A percentile compares a stretch with the other conserved stretches of the same genome.
Evolutionary conservation across 2,113 vertebrate species (phyloP).

Genomic region (Leptobrachium leishanense): DNA sequence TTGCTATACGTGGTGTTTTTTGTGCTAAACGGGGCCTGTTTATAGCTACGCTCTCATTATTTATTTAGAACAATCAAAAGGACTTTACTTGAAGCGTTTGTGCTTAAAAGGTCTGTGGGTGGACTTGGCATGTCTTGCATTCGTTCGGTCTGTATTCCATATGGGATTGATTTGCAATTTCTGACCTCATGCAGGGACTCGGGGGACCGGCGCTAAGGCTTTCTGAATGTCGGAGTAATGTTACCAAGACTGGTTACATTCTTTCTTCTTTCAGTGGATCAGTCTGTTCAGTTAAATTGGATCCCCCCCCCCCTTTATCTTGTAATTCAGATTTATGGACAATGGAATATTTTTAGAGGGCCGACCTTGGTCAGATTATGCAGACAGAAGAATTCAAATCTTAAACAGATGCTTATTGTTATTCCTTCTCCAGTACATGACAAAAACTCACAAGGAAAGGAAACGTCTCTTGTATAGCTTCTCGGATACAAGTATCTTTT

Average conservation of each 20-base stretch:
- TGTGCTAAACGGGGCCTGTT: neutral
- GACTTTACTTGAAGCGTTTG: neutral
- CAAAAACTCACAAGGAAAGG: neutral
- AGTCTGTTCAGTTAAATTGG: neutral
- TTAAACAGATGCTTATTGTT: slow-evolving; percentile 1
- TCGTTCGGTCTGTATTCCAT: slow-evolving; percentile 12
- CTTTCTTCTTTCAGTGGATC: neutral
- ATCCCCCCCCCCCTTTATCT: neutral
- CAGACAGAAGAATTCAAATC: slow-evolving; percentile 8
- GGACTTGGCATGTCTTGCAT: slow-evolving; percentile 14
- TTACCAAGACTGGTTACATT: neutral
- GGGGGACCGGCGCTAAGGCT: neutral
- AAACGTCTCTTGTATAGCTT: no score
- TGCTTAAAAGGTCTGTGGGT: slow-evolving; percentile 14
- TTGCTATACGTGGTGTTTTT: neutral
- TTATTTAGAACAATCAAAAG: neutral
- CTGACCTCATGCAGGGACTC: slow-evolving; percentile 25
- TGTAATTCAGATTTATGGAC: slow-evolving; percentile 25
- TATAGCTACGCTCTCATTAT: neutral
- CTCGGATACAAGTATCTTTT: no score
- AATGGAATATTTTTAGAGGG: neutral
- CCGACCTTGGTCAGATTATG: slow-evolving; percentile 4
- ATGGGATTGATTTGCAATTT: slow-evolving; percentile 37
- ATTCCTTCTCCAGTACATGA: neutral
- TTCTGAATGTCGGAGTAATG: slow-evolving; percentile 18